These are phyloP conservation scores for Alentia gelatinosa DNA, from an alignment of 2,888 invertebrate species.

Conservation along the genomic window DNA sequence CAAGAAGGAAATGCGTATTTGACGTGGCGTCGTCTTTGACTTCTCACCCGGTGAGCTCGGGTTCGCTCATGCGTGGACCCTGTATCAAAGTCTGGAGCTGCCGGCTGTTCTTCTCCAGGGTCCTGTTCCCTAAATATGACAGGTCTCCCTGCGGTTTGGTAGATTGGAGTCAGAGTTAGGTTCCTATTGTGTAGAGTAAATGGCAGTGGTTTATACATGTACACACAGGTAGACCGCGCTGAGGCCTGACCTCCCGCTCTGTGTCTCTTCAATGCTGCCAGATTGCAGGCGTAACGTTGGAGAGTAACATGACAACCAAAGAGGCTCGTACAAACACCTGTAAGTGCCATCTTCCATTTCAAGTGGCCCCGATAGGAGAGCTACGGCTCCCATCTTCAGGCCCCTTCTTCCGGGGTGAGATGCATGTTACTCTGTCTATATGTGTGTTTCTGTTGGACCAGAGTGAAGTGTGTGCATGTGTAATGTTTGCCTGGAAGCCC, in stretches of 20 bases:
- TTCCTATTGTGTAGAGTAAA: neutral
- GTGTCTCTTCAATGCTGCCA: neutral
- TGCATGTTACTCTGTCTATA: no score
- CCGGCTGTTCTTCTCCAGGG: no score
- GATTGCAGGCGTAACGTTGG: neutral
- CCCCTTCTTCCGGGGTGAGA: no score
- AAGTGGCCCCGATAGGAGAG: neutral
- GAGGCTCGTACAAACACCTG: neutral
- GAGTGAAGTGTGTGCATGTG: no score
- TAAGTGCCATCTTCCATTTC: neutral
- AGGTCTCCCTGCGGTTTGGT: neutral
- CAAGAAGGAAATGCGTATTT: conserved; percentile 41
- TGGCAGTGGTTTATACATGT: neutral
- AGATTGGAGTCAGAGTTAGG: no score
- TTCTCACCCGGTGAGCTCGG: neutral
- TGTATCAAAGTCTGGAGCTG: no score
- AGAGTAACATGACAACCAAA: neutral
- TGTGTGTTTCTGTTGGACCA: no score
- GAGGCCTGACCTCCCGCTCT: neutral
- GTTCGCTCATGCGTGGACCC: neutral
- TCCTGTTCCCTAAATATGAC: no score
- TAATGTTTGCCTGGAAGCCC: neutral
- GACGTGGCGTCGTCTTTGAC: neutral
- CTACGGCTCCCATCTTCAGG: neutral
- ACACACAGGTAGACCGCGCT: neutral